phyloP scores from a whole-genome alignment of 2,888 invertebrate genomes.

The Griposia aprilina region DNA sequence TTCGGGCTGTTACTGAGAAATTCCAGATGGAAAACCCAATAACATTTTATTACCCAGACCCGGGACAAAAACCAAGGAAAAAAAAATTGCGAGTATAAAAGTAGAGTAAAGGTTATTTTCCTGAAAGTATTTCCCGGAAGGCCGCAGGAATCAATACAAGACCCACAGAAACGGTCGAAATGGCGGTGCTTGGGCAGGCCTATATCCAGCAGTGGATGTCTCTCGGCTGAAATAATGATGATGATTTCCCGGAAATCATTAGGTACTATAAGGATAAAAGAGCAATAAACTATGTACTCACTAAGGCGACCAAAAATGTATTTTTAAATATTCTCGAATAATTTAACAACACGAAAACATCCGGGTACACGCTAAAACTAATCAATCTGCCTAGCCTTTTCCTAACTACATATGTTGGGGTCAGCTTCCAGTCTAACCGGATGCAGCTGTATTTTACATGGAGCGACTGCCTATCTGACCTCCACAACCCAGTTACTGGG shows the following conservation, averaged over 20 bases:
- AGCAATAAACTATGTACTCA: neutral
- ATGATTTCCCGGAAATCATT: neutral
- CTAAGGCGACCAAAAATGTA: neutral
- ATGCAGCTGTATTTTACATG: no score
- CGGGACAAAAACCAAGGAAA: neutral
- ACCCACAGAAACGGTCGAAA: neutral
- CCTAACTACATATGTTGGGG: no score
- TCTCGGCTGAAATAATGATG: neutral
- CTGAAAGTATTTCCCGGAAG: neutral
- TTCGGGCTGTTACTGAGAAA: no score
- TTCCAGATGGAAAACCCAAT: no score
- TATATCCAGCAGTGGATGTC: neutral
- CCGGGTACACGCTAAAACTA: conserved; percentile 13
- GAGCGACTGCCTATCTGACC: no score
- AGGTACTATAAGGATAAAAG: neutral
- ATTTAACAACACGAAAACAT: conserved; percentile 17
- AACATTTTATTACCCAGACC: no score
- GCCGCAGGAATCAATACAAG: neutral
- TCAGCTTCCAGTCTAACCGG: no score
- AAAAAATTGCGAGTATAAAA: neutral
- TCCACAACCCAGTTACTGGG: no score
- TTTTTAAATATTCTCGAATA: neutral
- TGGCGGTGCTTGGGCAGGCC: neutral
- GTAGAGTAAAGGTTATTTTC: neutral
- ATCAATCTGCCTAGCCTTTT: neutral